phyloP scores from a whole-genome alignment of 2,797 vertebrate species.

The Galaxias olidus region DNA sequence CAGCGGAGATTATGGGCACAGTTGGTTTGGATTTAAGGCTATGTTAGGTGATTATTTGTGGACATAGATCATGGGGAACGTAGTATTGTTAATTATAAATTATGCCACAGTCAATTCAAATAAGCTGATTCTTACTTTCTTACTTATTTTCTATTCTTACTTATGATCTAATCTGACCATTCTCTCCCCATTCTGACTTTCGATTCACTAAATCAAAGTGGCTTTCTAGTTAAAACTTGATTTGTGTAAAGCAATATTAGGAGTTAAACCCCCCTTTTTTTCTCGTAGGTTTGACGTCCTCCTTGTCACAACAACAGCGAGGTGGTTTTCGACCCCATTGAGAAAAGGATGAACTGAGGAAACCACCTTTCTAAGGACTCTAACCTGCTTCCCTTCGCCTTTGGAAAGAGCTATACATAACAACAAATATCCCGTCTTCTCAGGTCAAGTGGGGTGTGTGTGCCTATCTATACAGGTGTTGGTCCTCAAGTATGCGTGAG shows the following conservation, averaged over 20 bases:
- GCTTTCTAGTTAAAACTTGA: background rate
- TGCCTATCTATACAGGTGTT: background rate
- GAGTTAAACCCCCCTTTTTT: constrained; percentile 25
- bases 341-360: constrained; percentile 62
- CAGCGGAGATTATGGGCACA: too few relatives aligned
- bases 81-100: too few relatives aligned
- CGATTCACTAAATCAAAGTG: background rate
- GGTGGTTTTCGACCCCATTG: constrained; percentile 36
- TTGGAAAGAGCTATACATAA: constrained; percentile 18
- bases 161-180: too few relatives aligned
- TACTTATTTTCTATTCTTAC: too few relatives aligned
- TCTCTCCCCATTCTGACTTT: background rate
- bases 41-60: too few relatives aligned
- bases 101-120: too few relatives aligned
- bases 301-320: constrained; percentile 42
- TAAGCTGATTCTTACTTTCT: too few relatives aligned
- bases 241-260: constrained; percentile 14
- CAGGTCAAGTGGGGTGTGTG: too few relatives aligned
- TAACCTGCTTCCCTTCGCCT: constrained; percentile 12
- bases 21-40: too few relatives aligned
- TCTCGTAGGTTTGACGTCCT: constrained; percentile 41
- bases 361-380: constrained; percentile 2
- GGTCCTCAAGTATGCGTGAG: too few relatives aligned
- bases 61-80: too few relatives aligned
- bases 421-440: background rate